Conservation (phyloP, 2,888 invertebrate genomes). For the Sarcophaga variegata region DNA sequence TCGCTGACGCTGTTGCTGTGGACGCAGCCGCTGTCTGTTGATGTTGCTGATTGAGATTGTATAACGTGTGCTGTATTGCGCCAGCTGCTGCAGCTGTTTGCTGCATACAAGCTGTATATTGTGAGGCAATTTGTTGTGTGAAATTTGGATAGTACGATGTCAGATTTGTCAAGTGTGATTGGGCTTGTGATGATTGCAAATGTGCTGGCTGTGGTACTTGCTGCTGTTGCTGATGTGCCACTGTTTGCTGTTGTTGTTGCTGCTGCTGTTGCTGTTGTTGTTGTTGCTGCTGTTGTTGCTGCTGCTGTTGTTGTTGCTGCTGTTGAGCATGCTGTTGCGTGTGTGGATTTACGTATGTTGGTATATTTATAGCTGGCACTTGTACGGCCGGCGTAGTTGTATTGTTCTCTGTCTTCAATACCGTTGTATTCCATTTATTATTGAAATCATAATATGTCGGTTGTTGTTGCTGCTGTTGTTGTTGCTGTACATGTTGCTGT, state of each 20-base stretch:
- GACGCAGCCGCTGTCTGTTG: conserved; percentile 71
- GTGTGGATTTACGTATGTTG: conserved; percentile 83
- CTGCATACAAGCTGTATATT: conserved; percentile 80
- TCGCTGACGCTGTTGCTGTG: conserved; percentile 71
- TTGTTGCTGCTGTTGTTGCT: conserved; percentile 79
- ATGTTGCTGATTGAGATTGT: conserved; percentile 74
- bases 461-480: conserved; percentile 74
- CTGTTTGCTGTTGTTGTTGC: conserved; percentile 74
- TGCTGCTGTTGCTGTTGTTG: conserved; percentile 76
- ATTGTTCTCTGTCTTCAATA: conserved; percentile 81
- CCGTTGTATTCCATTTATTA: conserved; percentile 89
- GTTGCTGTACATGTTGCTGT: conserved; percentile 76
- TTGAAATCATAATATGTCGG: conserved; percentile 90
- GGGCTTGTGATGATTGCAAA: conserved; percentile 89
- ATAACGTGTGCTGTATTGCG: conserved; percentile 73
- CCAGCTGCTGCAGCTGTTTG: conserved; percentile 74
- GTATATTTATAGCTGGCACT: conserved; percentile 78
- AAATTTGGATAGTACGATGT: conserved; percentile 81
- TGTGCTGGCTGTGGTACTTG: conserved; percentile 88
- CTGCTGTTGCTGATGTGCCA: conserved; percentile 72
- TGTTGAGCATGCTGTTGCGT: conserved; percentile 72
- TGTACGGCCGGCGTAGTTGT: conserved; percentile 78
- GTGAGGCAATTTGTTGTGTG: conserved; percentile 80
- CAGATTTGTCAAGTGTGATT: conserved; percentile 85
- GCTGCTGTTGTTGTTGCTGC: conserved; percentile 82